Conservation (phyloP, 2,888 invertebrate species). For the Eugnorisma glareosa region DNA sequence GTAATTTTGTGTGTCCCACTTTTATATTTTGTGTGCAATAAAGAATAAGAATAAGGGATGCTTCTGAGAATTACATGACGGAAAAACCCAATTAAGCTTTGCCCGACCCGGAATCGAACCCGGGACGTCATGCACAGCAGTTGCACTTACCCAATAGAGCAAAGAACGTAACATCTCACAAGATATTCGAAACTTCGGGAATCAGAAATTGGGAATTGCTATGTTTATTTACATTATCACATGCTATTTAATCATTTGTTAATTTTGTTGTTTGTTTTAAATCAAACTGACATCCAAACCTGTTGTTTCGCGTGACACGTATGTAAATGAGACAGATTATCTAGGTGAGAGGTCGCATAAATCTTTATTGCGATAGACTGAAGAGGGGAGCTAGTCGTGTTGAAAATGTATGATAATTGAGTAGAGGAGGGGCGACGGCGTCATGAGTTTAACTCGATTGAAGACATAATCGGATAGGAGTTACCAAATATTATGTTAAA, state of each 20-base stretch:
- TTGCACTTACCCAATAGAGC: too few relatives aligned
- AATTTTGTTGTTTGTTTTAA: background rate
- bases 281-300: constrained; percentile 1
- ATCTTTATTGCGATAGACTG: constrained; percentile 20
- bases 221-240: background rate
- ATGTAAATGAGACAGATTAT: constrained; percentile 28
- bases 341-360: constrained; percentile 49
- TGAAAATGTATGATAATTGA: constrained; percentile 54
- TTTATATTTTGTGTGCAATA: too few relatives aligned
- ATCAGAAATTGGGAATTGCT: background rate
- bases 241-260: background rate
- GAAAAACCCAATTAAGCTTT: too few relatives aligned
- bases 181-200: background rate
- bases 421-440: background rate
- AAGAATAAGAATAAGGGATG: too few relatives aligned
- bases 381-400: constrained; percentile 42
- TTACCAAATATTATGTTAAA: constrained; percentile 1
- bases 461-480: background rate
- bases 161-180: background rate
- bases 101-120: too few relatives aligned
- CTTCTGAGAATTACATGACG: background rate
- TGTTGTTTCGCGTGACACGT: constrained; percentile 23
- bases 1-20: too few relatives aligned
- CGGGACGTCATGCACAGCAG: too few relatives aligned
- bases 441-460: background rate